Conservation (phyloP, 2,888 invertebrate genomes). For the Euplagia quadripunctaria region DNA sequence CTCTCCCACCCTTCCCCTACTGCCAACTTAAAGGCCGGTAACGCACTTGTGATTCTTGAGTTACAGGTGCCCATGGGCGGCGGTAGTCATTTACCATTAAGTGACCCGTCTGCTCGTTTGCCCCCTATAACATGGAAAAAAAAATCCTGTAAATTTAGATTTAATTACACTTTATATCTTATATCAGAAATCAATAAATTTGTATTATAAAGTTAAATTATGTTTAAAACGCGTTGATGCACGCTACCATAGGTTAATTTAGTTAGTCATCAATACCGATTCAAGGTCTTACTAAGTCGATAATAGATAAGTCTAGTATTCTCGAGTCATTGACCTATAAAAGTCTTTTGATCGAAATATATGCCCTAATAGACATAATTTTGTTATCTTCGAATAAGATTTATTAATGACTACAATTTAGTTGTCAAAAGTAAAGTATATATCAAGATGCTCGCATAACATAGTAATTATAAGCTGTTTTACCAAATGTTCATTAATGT, state of each 20-base stretch:
- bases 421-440: slow-evolving; percentile 19
- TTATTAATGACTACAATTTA: slow-evolving; percentile 19
- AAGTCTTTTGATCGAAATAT: slow-evolving; percentile 7
- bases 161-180: too few species aligned
- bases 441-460: slow-evolving; percentile 17
- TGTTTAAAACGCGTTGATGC: neutral
- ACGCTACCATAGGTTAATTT: neutral
- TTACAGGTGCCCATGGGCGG: too few species aligned
- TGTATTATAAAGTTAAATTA: neutral
- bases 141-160: too few species aligned
- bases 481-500: slow-evolving; percentile 9
- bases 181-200: neutral
- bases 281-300: slow-evolving; percentile 17
- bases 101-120: too few species aligned
- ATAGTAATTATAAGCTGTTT: slow-evolving; percentile 3
- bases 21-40: too few species aligned
- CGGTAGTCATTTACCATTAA: too few species aligned
- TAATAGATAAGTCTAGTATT: slow-evolving; percentile 17
- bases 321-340: slow-evolving; percentile 15
- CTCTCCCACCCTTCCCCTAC: too few species aligned
- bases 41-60: too few species aligned
- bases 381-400: slow-evolving; percentile 2
- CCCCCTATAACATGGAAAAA: too few species aligned
- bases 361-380: slow-evolving; percentile 14
- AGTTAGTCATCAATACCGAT: slow-evolving; percentile 21